Base-by-base conservation (phyloP, 2,113 vertebrate species). In the Collichthys lucidus region DNA sequence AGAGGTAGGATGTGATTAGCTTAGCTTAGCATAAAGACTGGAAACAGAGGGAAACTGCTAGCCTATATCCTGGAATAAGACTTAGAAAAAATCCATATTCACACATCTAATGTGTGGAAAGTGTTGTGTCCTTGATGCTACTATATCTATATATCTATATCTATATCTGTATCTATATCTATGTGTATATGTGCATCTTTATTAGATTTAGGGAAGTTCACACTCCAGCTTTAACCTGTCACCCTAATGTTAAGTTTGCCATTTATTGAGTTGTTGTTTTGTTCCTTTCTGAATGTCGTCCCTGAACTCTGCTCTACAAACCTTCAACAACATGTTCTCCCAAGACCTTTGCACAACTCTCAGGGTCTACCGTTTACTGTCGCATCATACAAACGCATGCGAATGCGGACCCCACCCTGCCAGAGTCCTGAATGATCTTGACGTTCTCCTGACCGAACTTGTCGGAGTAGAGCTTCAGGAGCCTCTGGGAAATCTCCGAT, bases 401-500 rank as follows among this genome's bases (percentile, higher is more conserved):
- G 53, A 16, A 40, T 12, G 11, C 8, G 16, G 24, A 17, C 85
- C 29, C 29, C 79, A 99, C 98, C 96, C 92, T 97, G 69, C 97
- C 96, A 71, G 97, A 99, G 93, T 99, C 98, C 82, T 99, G 98
- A 80, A 99, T 99, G 95, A 99, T 99, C 94, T 97, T 98, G 77
- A 99, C 98, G 68, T 99, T 99, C 94, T 99, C 98, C 57, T 96
- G 94, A 82, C 98, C 98, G 87, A 99, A 99, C 93, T 99, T 99
- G 92, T 99, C 97, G 0, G 98, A 99, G 92, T 99, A 99, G 68
- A 99, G 97, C 78, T 99, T 98, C 49, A 98, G 95, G 53, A 99
- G 96, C 67, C 98, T 95, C 91, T 99, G 98, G 55, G 98, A 99
- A 84, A 99, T 97, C 93, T 99, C 98, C 1, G 98, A 98, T 46